phyloP scores from a whole-genome alignment of 2,888 invertebrate genomes.

The Melanostoma scalare region DNA sequence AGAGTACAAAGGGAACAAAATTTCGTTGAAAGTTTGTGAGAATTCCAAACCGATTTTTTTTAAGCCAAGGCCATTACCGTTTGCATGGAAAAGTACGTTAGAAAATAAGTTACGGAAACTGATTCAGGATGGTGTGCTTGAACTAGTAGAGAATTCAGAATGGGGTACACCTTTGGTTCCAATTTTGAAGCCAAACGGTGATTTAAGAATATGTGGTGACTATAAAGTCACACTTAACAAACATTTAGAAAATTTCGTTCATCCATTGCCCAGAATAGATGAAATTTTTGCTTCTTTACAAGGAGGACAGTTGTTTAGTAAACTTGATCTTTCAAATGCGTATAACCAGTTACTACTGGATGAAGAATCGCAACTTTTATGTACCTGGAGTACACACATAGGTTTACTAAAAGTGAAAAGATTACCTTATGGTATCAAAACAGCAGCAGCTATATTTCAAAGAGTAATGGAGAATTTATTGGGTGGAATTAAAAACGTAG shows the following conservation, averaged over 20 bases:
- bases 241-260: neutral
- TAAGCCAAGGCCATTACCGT: slow-evolving; percentile 10
- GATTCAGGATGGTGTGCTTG: neutral
- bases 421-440: neutral
- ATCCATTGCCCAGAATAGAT: too few species aligned
- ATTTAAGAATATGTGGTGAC: slow-evolving; percentile 7
- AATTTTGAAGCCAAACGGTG: too few species aligned
- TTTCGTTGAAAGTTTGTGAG: neutral
- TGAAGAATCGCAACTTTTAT: slow-evolving; percentile 69
- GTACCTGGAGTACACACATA: slow-evolving; percentile 75
- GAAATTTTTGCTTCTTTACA: too few species aligned
- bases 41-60: slow-evolving; percentile 22
- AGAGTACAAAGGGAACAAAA: slow-evolving; percentile 1
- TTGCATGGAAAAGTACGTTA: slow-evolving; percentile 40
- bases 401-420: slow-evolving; percentile 64
- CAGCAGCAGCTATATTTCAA: slow-evolving; percentile 76
- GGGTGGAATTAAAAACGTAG: slow-evolving; percentile 63
- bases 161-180: slow-evolving; percentile 27
- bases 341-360: slow-evolving; percentile 76
- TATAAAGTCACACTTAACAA: slow-evolving; percentile 1
- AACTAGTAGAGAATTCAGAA: slow-evolving; percentile 37
- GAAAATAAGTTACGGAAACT: slow-evolving; percentile 23
- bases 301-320: too few species aligned
- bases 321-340: slow-evolving; percentile 58
- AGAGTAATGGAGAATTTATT: slow-evolving; percentile 75